These are phyloP conservation scores for Trinectes maculatus DNA, from an alignment of 2,113 vertebrate genomes.

Conservation along the genomic window DNA sequence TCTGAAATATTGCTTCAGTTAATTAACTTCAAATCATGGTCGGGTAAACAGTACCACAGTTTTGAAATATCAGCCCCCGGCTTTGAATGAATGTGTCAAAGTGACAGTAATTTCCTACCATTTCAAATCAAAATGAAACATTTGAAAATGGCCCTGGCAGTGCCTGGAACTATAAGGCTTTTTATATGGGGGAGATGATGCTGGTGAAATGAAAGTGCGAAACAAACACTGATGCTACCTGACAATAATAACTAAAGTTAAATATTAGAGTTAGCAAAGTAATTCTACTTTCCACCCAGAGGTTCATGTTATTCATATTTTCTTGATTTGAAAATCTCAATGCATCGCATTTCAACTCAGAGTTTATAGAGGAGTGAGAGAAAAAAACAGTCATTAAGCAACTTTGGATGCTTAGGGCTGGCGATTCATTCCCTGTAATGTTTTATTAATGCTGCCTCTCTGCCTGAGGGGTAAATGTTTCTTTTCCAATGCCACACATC, in stretches of 20 bases:
- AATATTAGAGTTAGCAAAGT: constrained; percentile 38
- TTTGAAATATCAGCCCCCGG: constrained; percentile 46
- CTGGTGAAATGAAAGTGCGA: constrained; percentile 16
- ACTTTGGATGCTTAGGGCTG: constrained; percentile 42
- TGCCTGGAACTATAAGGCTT: constrained; percentile 39
- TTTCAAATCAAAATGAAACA: constrained; percentile 64
- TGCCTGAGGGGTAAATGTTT: constrained; percentile 72
- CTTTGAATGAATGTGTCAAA: constrained; percentile 65
- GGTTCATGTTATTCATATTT: neutral
- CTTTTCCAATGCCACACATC: constrained; percentile 59
- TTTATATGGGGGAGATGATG: constrained; percentile 17
- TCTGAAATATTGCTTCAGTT: constrained; percentile 68
- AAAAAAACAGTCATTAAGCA: constrained; percentile 62
- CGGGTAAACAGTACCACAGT: constrained; percentile 57
- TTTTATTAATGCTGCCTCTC: constrained; percentile 77
- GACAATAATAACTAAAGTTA: constrained; percentile 12
- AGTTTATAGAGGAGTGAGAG: constrained; percentile 15
- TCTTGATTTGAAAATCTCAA: constrained; percentile 26
- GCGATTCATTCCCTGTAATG: constrained; percentile 73
- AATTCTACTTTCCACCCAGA: neutral
- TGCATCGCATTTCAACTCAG: constrained; percentile 39
- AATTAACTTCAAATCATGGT: constrained; percentile 68
- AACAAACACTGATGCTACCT: constrained; percentile 16
- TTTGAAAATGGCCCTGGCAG: constrained; percentile 37
- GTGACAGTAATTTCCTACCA: constrained; percentile 60